Evolutionary conservation across 2,113 vertebrate species (phyloP).

Genomic region (Oriolus oriolus): DNA sequence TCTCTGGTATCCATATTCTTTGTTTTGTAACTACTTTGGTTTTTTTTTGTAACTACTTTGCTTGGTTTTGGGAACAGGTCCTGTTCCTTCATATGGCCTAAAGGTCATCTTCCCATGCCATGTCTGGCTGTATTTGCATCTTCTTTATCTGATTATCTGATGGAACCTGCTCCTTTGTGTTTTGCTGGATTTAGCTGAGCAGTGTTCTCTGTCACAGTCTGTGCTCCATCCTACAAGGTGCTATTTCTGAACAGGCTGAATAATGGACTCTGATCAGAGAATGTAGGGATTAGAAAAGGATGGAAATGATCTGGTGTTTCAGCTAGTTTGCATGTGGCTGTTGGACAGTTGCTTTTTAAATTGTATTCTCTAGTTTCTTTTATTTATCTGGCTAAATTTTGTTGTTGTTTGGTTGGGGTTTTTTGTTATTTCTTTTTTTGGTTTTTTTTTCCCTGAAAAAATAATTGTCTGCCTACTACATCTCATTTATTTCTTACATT

Average conservation of each 20-base stretch:
- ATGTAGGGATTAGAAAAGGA: not conserved
- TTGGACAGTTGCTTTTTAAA: not conserved
- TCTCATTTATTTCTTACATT: not conserved
- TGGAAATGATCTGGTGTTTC: not conserved
- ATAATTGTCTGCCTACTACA: not conserved
- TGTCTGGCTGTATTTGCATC: not conserved
- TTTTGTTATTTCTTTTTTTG: not conserved
- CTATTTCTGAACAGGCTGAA: slow-evolving; percentile 9
- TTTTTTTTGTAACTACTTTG: not conserved
- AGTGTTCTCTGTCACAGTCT: not conserved
- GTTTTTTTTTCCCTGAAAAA: not conserved
- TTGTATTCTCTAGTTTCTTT: not conserved
- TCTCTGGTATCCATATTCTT: not conserved
- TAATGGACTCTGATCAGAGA: not conserved
- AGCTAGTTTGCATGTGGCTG: not conserved
- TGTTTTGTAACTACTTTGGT: not conserved
- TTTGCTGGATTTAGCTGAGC: not conserved
- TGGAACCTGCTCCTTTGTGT: not conserved
- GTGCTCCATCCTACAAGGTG: not conserved
- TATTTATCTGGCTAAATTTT: not conserved
- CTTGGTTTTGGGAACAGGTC: not conserved
- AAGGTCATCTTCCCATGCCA: slow-evolving; percentile 15
- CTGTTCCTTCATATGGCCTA: not conserved
- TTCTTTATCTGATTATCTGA: not conserved
- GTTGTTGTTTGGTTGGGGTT: not conserved